phyloP scores from a whole-genome alignment of 2,113 vertebrate species.

The Psilopsiagon aymara region DNA sequence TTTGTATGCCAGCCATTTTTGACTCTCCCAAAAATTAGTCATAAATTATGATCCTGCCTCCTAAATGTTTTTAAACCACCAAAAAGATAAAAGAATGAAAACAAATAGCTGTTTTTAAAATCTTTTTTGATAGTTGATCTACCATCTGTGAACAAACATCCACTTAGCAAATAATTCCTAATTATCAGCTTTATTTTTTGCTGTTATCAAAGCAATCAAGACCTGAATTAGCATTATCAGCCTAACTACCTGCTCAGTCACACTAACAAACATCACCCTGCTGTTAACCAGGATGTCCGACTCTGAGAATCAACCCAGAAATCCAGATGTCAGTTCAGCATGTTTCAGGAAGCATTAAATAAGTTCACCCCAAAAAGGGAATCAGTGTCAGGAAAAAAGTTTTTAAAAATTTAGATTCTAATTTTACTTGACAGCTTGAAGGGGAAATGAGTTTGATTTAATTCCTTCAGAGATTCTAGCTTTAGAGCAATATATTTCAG shows the following conservation, averaged over 20 bases:
- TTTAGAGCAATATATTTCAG: not conserved
- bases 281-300: not conserved
- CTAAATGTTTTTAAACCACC: not conserved
- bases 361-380: not conserved
- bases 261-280: not conserved
- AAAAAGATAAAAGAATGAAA: not conserved
- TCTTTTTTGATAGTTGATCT: not conserved
- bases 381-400: not conserved
- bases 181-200: slow-evolving; percentile 7
- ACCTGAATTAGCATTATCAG: slow-evolving; percentile 5
- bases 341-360: not conserved
- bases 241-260: not conserved
- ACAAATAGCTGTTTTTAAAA: not conserved
- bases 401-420: not conserved
- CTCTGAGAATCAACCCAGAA: not conserved
- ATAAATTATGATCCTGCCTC: not conserved
- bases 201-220: slow-evolving; percentile 4
- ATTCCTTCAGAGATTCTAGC: not conserved
- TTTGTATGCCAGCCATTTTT: not conserved
- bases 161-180: not conserved
- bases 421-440: not conserved
- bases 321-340: not conserved
- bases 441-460: not conserved
- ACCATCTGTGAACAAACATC: not conserved
- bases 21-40: not conserved